Evolutionary conservation across 2,888 invertebrate genomes (phyloP).

Genomic region (Philhelius pedissequus): DNA sequence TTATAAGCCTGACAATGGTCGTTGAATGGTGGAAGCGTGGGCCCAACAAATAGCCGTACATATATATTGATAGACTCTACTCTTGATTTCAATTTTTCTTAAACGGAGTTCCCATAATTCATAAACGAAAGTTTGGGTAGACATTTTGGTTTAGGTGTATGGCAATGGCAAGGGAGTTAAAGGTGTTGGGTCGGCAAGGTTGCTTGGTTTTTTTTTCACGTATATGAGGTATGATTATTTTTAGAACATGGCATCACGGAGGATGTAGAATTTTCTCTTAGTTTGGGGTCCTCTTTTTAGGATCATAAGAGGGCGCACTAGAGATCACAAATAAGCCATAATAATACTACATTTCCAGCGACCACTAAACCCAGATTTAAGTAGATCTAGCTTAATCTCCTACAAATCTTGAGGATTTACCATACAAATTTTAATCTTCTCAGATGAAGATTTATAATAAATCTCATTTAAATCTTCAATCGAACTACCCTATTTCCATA

Average conservation of each 20-base stretch:
- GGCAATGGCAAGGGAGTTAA: slow-evolving; percentile 39
- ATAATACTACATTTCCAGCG: too few species aligned
- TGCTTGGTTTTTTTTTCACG: neutral
- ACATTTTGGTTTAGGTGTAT: slow-evolving; percentile 15
- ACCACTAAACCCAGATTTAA: too few species aligned
- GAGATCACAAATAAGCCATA: too few species aligned
- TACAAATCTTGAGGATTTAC: too few species aligned
- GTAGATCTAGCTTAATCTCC: too few species aligned
- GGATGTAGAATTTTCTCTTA: too few species aligned
- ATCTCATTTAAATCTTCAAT: too few species aligned
- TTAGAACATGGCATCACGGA: neutral
- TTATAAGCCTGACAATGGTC: slow-evolving; percentile 13
- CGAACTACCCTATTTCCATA: too few species aligned
- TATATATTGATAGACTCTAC: neutral
- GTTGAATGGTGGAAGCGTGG: neutral
- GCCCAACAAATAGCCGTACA: neutral
- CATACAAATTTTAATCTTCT: too few species aligned
- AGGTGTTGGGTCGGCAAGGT: slow-evolving; percentile 8
- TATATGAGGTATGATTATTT: neutral
- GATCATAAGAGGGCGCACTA: too few species aligned
- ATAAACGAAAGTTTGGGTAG: slow-evolving; percentile 35
- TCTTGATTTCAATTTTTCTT: slow-evolving; percentile 6
- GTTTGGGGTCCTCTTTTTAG: too few species aligned
- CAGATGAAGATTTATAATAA: too few species aligned
- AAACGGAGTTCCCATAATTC: neutral